Conservation (phyloP, 2,797 vertebrate species). For the Pteronotus mesoamericanus region DNA sequence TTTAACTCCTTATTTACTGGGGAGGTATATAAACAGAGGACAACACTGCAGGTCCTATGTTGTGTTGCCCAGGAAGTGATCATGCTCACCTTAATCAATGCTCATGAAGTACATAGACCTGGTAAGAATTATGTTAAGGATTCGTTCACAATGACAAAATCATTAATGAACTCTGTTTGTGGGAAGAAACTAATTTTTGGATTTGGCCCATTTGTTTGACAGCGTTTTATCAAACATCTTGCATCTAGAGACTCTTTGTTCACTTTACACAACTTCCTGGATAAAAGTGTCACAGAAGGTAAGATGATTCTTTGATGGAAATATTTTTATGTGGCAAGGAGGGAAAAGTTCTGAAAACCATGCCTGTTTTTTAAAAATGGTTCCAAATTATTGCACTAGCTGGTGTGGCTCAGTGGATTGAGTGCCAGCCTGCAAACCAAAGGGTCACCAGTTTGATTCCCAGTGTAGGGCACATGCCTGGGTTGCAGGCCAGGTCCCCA, state of each 20-base stretch:
- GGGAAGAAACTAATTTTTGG: conserved; percentile 25
- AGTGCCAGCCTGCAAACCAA: too few species aligned
- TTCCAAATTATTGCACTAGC: conserved; percentile 18
- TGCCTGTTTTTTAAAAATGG: background rate
- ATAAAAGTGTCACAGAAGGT: conserved; percentile 96
- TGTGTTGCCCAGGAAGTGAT: background rate
- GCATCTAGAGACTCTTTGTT: conserved; percentile 96
- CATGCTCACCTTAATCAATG: background rate
- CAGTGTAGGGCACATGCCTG: too few species aligned
- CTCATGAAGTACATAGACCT: background rate
- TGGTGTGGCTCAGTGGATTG: too few species aligned
- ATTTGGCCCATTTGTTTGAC: conserved; percentile 64
- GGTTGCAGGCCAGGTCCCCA: too few species aligned
- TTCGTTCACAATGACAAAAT: background rate
- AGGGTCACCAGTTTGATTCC: too few species aligned
- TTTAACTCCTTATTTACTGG: background rate
- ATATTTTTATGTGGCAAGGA: background rate
- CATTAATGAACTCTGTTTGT: background rate
- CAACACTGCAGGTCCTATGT: background rate
- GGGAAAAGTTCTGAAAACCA: background rate
- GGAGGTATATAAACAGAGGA: background rate
- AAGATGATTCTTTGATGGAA: conserved; percentile 72
- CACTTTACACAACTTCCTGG: conserved; percentile 96
- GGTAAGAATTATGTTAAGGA: background rate
- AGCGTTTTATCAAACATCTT: conserved; percentile 97